phyloP scores from a whole-genome alignment of 2,888 invertebrate species.

The Meliscaeva auricollis region DNA sequence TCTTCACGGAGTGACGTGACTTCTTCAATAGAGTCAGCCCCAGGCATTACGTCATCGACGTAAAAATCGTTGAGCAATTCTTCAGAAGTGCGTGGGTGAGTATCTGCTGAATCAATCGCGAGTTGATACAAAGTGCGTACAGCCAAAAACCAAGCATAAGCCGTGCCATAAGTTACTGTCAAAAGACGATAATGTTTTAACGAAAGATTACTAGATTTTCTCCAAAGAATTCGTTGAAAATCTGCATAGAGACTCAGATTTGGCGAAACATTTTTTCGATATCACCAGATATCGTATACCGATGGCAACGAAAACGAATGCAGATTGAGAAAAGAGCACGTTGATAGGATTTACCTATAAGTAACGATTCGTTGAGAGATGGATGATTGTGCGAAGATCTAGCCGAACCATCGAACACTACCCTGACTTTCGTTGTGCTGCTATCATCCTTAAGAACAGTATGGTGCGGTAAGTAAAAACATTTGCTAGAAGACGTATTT shows the following conservation, averaged over 20 bases:
- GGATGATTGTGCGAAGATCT: not conserved
- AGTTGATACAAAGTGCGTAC: too few species aligned
- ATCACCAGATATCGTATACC: conserved; percentile 53
- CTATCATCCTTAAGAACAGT: conserved; percentile 49
- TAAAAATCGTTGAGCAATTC: too few species aligned
- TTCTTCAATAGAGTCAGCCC: too few species aligned
- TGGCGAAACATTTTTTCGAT: conserved; percentile 66
- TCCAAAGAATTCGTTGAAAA: conserved; percentile 65
- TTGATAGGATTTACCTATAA: conserved; percentile 44
- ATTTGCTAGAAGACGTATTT: not conserved
- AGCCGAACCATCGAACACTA: conserved; percentile 32
- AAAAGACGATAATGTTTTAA: conserved; percentile 54
- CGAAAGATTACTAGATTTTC: conserved; percentile 13
- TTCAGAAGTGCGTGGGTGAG: too few species aligned
- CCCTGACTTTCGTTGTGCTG: conserved; percentile 26
- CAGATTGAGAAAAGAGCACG: too few species aligned
- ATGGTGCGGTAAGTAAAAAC: conserved; percentile 41
- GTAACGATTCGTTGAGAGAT: conserved; percentile 54
- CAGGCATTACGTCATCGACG: too few species aligned
- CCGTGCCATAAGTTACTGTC: too few species aligned
- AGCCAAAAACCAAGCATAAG: too few species aligned
- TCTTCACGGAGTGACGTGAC: too few species aligned
- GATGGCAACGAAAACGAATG: conserved; percentile 58
- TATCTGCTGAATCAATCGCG: too few species aligned
- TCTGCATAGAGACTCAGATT: conserved; percentile 37